Evolutionary conservation across 2,113 vertebrate genomes (phyloP), one percentile per base, ranked within the genome.

Genomic region (Nannobrachium achirus): DNA sequence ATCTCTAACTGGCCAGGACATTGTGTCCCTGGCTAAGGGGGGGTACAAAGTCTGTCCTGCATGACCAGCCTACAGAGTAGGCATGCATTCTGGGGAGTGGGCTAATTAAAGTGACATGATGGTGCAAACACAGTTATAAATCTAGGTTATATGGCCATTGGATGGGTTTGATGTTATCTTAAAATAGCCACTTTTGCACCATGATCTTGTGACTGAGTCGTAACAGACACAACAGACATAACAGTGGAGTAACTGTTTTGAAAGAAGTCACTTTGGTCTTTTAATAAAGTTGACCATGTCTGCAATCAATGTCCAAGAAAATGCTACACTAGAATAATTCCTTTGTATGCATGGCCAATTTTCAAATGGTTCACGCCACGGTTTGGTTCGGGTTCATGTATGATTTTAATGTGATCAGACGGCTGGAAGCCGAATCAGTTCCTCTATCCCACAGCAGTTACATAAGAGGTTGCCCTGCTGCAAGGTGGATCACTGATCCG

Each of bases 211-310:
- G 81, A 76, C 56, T 4, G 56, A 33, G 46, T 33, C 44, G 56
- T 25, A 57, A 56, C 51, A 42, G 15, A 4, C 10, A 48, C 10
- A 16, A 16, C n/a, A n/a, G n/a, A n/a, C n/a, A n/a, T n/a, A n/a
- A n/a, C n/a, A n/a, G n/a, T n/a, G n/a, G 11, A 4, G 41, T 20
- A 10, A 44, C 8, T 19, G 7, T 45, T 55, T 39, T 63, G 63
- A 84, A 63, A 81, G 60, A 75, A 81, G 66, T 81, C 84, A 82
- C 73, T 63, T 74, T 71, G 74, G 45, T 64, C 63, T 55, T 8
- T 45, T 5, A 73, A 48, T 3, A 48, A 48, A 48, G 14, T 48
- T 13, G 10, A 14, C n/a, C 10, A 8, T 38, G 53, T 75, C 38
- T 62, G 13, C 11, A 46, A 44, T 44, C 42, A 44, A 44, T 44